These are phyloP conservation scores for Pangasius macronema DNA, from an alignment of 2,797 vertebrate genomes.

Conservation along the genomic window DNA sequence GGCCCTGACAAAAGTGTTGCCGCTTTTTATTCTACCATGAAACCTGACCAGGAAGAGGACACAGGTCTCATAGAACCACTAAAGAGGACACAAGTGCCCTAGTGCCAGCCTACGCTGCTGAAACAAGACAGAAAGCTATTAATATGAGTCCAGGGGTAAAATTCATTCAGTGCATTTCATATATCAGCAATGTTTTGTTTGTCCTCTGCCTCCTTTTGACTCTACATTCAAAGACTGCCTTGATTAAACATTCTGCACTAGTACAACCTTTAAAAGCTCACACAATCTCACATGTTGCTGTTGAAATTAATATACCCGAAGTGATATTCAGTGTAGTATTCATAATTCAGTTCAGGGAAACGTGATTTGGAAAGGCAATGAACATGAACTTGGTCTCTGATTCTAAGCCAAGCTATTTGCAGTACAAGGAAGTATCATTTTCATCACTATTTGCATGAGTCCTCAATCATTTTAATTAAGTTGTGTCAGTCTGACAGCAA, in stretches of 20 bases:
- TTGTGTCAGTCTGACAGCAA: slow-evolving; percentile 49
- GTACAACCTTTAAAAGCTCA: slow-evolving; percentile 19
- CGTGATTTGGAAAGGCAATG: slow-evolving; percentile 35
- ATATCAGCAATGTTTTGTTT: background rate
- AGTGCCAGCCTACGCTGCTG: slow-evolving; percentile 55
- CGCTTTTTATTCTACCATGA: slow-evolving; percentile 71
- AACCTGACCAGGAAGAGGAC: slow-evolving; percentile 68
- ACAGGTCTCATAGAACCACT: slow-evolving; percentile 66
- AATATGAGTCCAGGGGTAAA: background rate
- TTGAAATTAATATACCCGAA: slow-evolving; percentile 31
- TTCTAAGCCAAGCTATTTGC: slow-evolving; percentile 43
- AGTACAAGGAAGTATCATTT: slow-evolving; percentile 47
- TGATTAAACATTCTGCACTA: slow-evolving; percentile 28
- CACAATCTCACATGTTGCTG: slow-evolving; percentile 9
- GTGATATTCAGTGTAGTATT: slow-evolving; percentile 26
- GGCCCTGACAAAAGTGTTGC: slow-evolving; percentile 72
- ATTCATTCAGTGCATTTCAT: background rate
- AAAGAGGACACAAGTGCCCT: slow-evolving; percentile 65
- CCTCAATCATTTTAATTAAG: slow-evolving; percentile 63
- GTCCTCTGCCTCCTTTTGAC: slow-evolving; percentile 2
- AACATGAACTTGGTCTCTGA: slow-evolving; percentile 43
- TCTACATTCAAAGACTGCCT: background rate
- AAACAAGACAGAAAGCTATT: slow-evolving; percentile 31
- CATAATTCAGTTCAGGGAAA: slow-evolving; percentile 35
- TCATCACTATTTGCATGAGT: slow-evolving; percentile 54